phyloP scores from a whole-genome alignment of 1,140 invertebrate genomes.

The Phenacoccus solenopsis region DNA sequence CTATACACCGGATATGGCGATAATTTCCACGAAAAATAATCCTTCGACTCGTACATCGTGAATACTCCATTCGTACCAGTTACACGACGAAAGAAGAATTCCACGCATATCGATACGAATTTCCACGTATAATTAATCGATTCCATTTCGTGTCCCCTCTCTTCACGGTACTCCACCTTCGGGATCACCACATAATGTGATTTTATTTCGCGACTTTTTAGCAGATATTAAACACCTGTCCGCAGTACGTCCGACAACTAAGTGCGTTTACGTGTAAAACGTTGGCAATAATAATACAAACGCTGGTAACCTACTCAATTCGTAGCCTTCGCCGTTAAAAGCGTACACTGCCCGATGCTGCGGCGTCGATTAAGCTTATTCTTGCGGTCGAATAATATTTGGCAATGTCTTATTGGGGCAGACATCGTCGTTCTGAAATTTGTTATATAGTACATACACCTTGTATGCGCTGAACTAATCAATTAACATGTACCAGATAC shows the following conservation, averaged over 20 bases:
- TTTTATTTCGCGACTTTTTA: background rate
- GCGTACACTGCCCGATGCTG: background rate
- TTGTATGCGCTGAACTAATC: background rate
- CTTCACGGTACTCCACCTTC: too few relatives aligned
- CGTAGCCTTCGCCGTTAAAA: background rate
- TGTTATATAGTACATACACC: background rate
- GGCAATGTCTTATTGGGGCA: background rate
- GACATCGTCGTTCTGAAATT: background rate
- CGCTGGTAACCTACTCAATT: background rate
- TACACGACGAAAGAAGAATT: too few relatives aligned
- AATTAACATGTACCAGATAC: background rate
- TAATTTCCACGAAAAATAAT: too few relatives aligned
- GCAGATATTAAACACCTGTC: background rate
- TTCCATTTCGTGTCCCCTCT: too few relatives aligned
- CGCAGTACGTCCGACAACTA: background rate
- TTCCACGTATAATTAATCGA: too few relatives aligned
- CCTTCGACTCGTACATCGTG: too few relatives aligned
- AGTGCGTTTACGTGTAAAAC: slow-evolving; percentile 1
- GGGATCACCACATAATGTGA: too few relatives aligned
- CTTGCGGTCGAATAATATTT: background rate
- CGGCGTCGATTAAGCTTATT: background rate
- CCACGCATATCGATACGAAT: too few relatives aligned
- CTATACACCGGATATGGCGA: too few relatives aligned
- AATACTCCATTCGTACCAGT: too few relatives aligned
- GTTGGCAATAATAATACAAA: background rate